Percentiles rank a stretch among this genome's conserved stretches.
Conservation (phyloP, 2,888 invertebrate species). For the Chrysotoxum bicinctum region DNA sequence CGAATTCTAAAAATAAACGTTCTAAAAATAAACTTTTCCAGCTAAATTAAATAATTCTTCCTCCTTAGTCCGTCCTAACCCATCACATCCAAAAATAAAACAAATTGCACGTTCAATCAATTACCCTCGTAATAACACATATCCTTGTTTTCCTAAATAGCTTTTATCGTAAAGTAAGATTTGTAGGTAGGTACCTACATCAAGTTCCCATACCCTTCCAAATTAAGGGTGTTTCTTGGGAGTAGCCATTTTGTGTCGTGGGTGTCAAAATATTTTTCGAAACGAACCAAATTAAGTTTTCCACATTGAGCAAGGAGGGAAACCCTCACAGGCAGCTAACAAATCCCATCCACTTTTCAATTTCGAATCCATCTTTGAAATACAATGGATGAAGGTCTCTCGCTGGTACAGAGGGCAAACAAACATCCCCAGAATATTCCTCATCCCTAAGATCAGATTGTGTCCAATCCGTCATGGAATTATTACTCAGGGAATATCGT, state of each 20-base stretch:
- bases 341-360: background rate
- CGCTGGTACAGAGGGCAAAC: background rate
- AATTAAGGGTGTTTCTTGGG: background rate
- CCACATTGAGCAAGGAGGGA: background rate
- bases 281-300: background rate
- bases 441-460: background rate
- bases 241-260: background rate
- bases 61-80: background rate
- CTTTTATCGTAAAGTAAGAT: background rate
- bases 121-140: background rate
- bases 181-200: background rate
- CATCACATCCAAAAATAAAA: background rate
- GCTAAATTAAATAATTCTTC: background rate
- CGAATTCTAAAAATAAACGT: background rate
- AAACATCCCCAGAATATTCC: background rate
- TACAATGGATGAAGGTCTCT: background rate
- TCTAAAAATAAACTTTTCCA: background rate
- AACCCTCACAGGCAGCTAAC: background rate
- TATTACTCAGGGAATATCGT: background rate
- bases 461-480: conserved; percentile 2
- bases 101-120: conserved; percentile 2
- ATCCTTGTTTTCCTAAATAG: conserved; percentile 1
- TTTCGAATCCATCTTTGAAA: background rate
- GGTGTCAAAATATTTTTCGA: background rate
- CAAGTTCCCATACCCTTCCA: background rate